Conservation (phyloP, 1,140 invertebrate species). For the Himalopsyche phryganea region DNA sequence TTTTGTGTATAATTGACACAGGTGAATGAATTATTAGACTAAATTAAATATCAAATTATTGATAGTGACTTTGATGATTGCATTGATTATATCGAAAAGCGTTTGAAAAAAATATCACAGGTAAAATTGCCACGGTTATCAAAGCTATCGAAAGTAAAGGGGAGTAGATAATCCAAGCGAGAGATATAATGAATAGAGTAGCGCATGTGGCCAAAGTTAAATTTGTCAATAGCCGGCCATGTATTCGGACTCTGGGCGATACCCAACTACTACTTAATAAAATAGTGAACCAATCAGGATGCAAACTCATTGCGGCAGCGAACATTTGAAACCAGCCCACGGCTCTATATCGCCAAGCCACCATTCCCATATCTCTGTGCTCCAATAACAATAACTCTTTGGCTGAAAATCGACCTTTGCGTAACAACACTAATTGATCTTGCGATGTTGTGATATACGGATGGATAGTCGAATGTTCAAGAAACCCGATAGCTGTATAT, state of each 20-base stretch:
- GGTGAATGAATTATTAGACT: too few species aligned
- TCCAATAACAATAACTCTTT: conserved; percentile 44
- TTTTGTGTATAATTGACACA: too few species aligned
- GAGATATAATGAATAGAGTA: conserved; percentile 45
- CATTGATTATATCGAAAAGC: conserved; percentile 1
- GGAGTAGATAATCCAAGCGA: conserved; percentile 44
- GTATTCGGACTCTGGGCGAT: conserved; percentile 41
- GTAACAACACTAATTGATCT: conserved; percentile 44
- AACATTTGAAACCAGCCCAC: conserved; percentile 51
- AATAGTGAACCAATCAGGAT: conserved; percentile 50
- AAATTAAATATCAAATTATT: too few species aligned
- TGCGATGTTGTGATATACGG: conserved; percentile 61
- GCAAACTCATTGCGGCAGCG: conserved; percentile 50
- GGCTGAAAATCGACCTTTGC: conserved; percentile 47
- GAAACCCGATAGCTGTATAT: conserved; percentile 70
- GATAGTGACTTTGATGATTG: too few species aligned
- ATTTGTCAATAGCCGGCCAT: conserved; percentile 45
- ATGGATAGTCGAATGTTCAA: conserved; percentile 62
- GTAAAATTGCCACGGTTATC: conserved; percentile 11
- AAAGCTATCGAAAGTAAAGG: conserved; percentile 17
- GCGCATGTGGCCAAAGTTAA: conserved; percentile 46
- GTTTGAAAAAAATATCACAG: conserved; percentile 26
- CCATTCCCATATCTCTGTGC: conserved; percentile 41
- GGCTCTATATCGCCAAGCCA: conserved; percentile 48
- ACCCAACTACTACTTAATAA: conserved; percentile 45